phyloP scores from a whole-genome alignment of 2,888 invertebrate genomes.

The Lasioglossum figueresi region DNA sequence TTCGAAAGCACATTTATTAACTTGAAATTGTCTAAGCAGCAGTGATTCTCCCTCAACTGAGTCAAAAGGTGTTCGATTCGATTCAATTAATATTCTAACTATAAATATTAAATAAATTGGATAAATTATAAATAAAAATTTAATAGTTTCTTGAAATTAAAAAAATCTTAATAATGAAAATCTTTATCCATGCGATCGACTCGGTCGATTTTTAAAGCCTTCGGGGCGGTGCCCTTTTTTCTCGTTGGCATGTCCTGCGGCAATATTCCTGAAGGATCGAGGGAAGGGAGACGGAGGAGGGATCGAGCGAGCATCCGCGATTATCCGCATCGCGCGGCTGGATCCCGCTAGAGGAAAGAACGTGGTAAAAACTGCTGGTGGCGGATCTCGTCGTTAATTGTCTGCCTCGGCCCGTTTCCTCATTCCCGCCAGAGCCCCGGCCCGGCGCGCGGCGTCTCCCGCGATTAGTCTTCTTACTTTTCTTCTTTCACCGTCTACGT shows the following conservation, averaged over 20 bases:
- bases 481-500: neutral
- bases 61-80: no score
- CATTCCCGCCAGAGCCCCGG: conserved; percentile 14
- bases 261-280: conserved; percentile 48
- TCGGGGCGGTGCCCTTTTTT: conserved; percentile 31
- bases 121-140: no score
- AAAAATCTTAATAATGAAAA: no score
- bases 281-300: neutral
- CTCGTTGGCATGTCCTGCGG: conserved; percentile 47
- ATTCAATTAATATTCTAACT: no score
- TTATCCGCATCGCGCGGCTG: conserved; percentile 46
- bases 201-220: neutral
- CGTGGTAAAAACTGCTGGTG: conserved; percentile 33
- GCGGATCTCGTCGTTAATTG: conserved; percentile 60
- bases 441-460: neutral
- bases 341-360: conserved; percentile 42
- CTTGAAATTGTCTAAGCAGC: no score
- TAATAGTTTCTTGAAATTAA: no score
- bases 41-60: no score
- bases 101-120: no score
- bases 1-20: no score
- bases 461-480: conserved; percentile 18
- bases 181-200: no score
- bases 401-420: neutral
- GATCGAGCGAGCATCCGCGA: conserved; percentile 26